These are phyloP conservation scores for Spea bombifrons DNA, from an alignment of 2,113 vertebrate species.

Conservation along the genomic window DNA sequence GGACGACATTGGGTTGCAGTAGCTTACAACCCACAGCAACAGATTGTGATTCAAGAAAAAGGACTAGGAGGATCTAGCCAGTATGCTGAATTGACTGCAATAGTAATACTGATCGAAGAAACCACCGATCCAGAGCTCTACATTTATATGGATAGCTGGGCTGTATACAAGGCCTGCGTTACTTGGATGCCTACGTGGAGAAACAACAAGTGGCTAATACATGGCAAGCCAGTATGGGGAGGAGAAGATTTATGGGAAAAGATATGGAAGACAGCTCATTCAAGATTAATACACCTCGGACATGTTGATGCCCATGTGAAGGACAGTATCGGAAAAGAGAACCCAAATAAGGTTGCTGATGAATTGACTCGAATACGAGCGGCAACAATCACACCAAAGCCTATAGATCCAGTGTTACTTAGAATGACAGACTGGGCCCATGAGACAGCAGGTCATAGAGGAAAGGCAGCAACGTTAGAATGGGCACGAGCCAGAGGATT, in stretches of 20 bases:
- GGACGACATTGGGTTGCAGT: background rate
- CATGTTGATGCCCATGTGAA: no score
- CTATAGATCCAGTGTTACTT: background rate
- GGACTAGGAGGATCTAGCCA: background rate
- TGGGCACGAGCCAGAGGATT: background rate
- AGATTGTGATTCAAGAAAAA: constrained; percentile 1
- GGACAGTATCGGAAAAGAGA: background rate
- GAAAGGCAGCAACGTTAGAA: background rate
- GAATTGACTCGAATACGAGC: background rate
- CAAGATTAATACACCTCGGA: background rate
- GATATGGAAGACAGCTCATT: background rate
- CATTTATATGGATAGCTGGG: background rate
- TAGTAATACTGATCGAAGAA: background rate
- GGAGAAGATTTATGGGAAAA: background rate
- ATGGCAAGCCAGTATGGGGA: background rate
- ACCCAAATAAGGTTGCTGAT: background rate
- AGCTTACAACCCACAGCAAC: background rate
- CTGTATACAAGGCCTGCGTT: background rate
- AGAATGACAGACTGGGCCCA: background rate
- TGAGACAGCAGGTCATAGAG: background rate
- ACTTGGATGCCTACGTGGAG: background rate
- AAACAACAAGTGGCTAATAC: background rate
- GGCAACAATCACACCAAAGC: no score
- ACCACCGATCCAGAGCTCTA: background rate
- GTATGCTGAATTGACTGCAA: background rate